Conservation (phyloP, 2,888 invertebrate genomes). For the Papilio gigon region DNA sequence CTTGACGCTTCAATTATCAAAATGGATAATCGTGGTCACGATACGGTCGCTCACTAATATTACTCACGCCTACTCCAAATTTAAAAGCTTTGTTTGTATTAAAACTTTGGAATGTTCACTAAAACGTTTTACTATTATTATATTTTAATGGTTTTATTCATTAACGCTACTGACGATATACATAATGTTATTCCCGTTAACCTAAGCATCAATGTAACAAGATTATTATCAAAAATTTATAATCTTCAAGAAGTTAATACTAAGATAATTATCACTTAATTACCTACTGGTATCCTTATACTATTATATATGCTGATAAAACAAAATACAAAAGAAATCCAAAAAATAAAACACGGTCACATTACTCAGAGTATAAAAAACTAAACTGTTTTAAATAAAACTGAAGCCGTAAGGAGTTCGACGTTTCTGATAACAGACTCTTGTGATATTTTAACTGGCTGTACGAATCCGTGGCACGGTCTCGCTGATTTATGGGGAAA, state of each 20-base stretch:
- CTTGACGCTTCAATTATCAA: constrained; percentile 71
- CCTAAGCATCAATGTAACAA: no score
- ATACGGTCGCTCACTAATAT: constrained; percentile 29
- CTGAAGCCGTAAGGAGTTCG: constrained; percentile 58
- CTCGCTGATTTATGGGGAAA: constrained; percentile 77
- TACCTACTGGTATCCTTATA: no score
- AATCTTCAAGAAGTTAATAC: no score
- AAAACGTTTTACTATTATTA: constrained; percentile 1
- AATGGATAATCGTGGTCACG: constrained; percentile 62
- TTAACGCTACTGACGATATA: no score
- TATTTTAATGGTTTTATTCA: neutral
- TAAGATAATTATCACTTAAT: no score
- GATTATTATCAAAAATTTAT: no score
- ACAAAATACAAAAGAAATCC: neutral
- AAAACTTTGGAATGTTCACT: constrained; percentile 7
- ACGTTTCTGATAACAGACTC: constrained; percentile 67
- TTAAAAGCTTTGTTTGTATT: constrained; percentile 21
- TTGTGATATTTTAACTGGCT: constrained; percentile 54
- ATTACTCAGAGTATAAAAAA: constrained; percentile 10
- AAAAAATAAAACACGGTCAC: constrained; percentile 1
- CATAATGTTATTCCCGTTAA: no score
- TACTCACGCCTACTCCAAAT: constrained; percentile 26
- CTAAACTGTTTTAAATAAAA: constrained; percentile 58
- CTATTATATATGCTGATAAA: no score
- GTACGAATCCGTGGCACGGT: constrained; percentile 58